Evolutionary conservation across 2,888 invertebrate species (phyloP).

Genomic region (Limulus polyphemus): DNA sequence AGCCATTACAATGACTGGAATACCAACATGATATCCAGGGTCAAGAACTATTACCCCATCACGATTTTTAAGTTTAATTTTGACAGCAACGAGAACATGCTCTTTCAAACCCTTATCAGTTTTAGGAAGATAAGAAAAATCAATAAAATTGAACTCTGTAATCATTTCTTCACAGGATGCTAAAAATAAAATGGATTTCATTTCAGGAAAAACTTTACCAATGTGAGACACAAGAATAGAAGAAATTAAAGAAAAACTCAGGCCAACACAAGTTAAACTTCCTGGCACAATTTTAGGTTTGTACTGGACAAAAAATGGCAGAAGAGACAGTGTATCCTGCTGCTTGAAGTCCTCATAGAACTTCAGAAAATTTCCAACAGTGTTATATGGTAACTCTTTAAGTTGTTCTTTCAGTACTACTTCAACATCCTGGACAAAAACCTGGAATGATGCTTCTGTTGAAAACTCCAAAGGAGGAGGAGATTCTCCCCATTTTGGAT

Average conservation of each 20-base stretch:
- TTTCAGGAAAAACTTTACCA: constrained; percentile 52
- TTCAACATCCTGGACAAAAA: constrained; percentile 64
- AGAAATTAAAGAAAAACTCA: constrained; percentile 64
- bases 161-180: constrained; percentile 71
- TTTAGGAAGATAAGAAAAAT: constrained; percentile 34
- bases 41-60: constrained; percentile 67
- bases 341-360: constrained; percentile 34
- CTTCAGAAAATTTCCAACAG: constrained; percentile 67
- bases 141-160: constrained; percentile 16
- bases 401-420: constrained; percentile 63
- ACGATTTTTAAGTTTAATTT: constrained; percentile 57
- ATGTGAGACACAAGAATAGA: constrained; percentile 45
- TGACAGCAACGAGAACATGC: constrained; percentile 62
- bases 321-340: constrained; percentile 46
- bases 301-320: constrained; percentile 61
- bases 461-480: constrained; percentile 40
- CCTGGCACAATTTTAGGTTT: constrained; percentile 60
- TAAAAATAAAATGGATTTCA: constrained; percentile 54
- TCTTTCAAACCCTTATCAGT: constrained; percentile 59
- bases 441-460: constrained; percentile 56
- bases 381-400: constrained; percentile 76
- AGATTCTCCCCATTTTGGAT: constrained; percentile 55
- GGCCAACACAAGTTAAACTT: constrained; percentile 77
- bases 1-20: constrained; percentile 72
- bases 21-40: constrained; percentile 79